A percentile compares a stretch with the other conserved stretches of the same genome.
Evolutionary conservation across 2,113 vertebrate genomes (phyloP).

Genomic region (Choloepus hoffmanni): DNA sequence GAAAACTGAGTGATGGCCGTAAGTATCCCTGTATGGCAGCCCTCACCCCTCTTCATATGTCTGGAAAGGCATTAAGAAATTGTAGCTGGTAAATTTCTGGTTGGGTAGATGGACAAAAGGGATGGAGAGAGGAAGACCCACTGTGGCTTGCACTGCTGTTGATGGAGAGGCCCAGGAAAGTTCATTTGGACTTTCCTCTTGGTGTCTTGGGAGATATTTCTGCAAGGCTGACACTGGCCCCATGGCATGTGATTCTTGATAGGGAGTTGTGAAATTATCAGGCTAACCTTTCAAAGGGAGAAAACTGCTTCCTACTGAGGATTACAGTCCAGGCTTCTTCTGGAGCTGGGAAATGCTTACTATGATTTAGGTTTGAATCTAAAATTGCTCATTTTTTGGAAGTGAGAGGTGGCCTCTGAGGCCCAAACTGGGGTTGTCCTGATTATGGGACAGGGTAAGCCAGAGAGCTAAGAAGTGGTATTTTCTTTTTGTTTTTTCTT

Average conservation of each 20-base stretch:
- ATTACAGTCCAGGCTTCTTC: conserved; percentile 3
- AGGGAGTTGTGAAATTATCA: not conserved
- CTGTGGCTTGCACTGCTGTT: not conserved
- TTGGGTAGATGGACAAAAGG: not conserved
- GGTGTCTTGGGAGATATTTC: not conserved
- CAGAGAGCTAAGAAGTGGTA: not conserved
- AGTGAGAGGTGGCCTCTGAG: not conserved
- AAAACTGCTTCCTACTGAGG: conserved; percentile 52
- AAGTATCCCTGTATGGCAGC: not conserved
- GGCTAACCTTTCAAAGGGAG: conserved; percentile 60
- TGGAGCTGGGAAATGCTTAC: conserved; percentile 41
- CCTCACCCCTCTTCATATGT: not conserved
- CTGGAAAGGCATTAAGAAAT: conserved; percentile 57
- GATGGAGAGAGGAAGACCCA: not conserved
- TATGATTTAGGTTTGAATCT: not conserved
- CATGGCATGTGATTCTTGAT: conserved; percentile 29
- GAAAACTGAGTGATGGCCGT: not conserved
- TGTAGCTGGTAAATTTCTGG: not conserved
- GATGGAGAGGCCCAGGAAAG: conserved; percentile 24
- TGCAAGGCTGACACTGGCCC: not conserved
- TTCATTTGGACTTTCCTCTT: not conserved
- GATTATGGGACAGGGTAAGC: not conserved
- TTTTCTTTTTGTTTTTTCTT: not conserved
- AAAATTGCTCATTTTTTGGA: not conserved
- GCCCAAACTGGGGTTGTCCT: not conserved